Evolutionary conservation across 1,140 invertebrate genomes (phyloP), one percentile per base, ranked within the genome.

Genomic region (Heliconius eleuchia): DNA sequence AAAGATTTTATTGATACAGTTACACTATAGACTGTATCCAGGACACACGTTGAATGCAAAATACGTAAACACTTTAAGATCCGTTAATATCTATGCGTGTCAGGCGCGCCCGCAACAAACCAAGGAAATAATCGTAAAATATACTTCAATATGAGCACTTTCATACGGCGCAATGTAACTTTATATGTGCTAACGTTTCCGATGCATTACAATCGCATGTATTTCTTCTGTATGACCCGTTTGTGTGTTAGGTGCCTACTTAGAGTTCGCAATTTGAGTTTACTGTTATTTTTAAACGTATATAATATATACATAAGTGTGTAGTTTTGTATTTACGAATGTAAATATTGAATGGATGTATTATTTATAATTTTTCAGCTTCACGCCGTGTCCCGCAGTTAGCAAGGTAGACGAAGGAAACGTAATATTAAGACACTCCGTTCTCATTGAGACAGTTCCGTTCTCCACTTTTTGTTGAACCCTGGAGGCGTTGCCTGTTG

Each of bases 81-180:
- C 71, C 76, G 73, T 77, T 82, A 74, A 84, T 83, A 80, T 83
- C 84, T 81, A 85, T 83, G 82, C 82, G 57, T 60, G 79, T 82
- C 84, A 84, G 76, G 83, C 80, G 77, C 71, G 78, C 57, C 74
- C 81, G 84, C 82, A 82, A 77, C 76, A 71, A 80, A 79, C 76
- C 72, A 66, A 84, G 80, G 81, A 82, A 75, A 82, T 85, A 84
- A 84, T 85, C 84, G 81, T 85, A 85, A 85, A 85, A 39, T 85
- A 78, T 39, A 74, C 66, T 82, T 83, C 84, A 83, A 57, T 84
- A 85, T 82, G 84, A 82, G 55, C 74, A 78, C 79, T 84, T 85
- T 85, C 84, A 78, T 85, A 81, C 84, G 74, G 79, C 75, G 79
- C 80, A 85, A 80, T 85, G 79, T 75, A 82, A 82, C 80, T 85